Evolutionary conservation across 1,140 invertebrate genomes (phyloP).

Genomic region (Druon quercuslanigerum): DNA sequence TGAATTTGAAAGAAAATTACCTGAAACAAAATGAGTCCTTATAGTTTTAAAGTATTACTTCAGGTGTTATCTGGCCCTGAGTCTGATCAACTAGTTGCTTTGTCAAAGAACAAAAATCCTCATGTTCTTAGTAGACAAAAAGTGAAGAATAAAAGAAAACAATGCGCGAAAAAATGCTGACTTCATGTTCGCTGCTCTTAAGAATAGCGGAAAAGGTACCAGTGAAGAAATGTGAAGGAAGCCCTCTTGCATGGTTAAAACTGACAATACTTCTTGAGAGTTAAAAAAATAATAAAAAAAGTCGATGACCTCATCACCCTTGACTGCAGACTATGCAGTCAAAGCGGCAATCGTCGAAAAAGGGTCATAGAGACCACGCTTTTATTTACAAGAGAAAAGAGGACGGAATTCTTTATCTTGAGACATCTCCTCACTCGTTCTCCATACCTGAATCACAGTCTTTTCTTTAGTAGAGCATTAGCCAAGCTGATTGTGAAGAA

Average conservation of each 20-base stretch:
- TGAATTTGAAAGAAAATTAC: too few species aligned
- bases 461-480: constrained; percentile 22
- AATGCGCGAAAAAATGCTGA: constrained; percentile 18
- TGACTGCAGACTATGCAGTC: constrained; percentile 1
- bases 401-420: constrained; percentile 19
- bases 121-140: background rate
- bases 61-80: too few species aligned
- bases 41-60: too few species aligned
- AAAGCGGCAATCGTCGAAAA: background rate
- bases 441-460: constrained; percentile 18
- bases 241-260: background rate
- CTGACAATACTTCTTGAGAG: background rate
- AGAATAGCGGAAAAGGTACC: constrained; percentile 19
- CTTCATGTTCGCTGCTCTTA: constrained; percentile 9
- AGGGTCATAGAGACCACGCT: background rate
- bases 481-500: constrained; percentile 17
- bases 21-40: too few species aligned
- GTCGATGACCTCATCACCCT: constrained; percentile 15
- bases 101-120: too few species aligned
- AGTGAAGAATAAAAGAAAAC: constrained; percentile 21
- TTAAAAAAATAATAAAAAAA: background rate
- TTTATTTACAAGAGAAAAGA: constrained; percentile 28
- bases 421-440: background rate
- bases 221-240: background rate
- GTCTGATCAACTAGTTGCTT: too few species aligned